Evolutionary conservation across 2,797 vertebrate genomes (phyloP), one percentile per base, ranked within the genome.

Genomic region (Cheirogaleus major): DNA sequence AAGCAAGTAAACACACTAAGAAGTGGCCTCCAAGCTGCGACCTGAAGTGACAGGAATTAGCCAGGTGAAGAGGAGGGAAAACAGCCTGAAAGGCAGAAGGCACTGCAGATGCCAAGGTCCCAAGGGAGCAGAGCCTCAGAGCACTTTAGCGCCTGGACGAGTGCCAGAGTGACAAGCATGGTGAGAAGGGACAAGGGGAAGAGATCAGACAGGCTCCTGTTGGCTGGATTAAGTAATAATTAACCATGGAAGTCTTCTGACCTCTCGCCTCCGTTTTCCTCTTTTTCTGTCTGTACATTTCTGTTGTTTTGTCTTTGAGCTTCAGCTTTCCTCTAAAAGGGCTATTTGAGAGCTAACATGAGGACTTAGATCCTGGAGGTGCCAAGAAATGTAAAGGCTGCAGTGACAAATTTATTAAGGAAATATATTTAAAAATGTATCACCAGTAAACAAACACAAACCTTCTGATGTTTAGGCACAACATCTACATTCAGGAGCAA

Each of bases 271-370:
- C 25, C 13, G 5, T 65, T 86, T 83, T 61, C 67, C 55, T 76
- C 94, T 15, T 92, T 82, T 63, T 67, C 9, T 4, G 48, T 73
- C 80, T 32, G 87, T 48, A 63, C 8, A 35, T 93, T 83, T 73
- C 30, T 63, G 12, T 63, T 43, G n/a, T 57, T 95, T 80, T 73
- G 81, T 61, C 88, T 81, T 85, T 92, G 55, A 90, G 32, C 10
- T 73, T 82, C 22, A 23, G 65, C 30, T 91, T 90, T 69, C 84
- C 95, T 93, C 59, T 67, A 76, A 18, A 84, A 88, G 43, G 23
- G 43, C 76, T 90, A 8, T 78, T 82, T 79, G 63, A 93, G 73
- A 73, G 35, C 38, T 85, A 75, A 30, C 17, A 14, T 27, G 35
- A 92, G 18, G 70, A 52, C 65, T 61, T 89, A 63, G 94, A 84